phyloP scores from a whole-genome alignment of 64 coral and sea anemone genomes.

The Actinia equina region DNA sequence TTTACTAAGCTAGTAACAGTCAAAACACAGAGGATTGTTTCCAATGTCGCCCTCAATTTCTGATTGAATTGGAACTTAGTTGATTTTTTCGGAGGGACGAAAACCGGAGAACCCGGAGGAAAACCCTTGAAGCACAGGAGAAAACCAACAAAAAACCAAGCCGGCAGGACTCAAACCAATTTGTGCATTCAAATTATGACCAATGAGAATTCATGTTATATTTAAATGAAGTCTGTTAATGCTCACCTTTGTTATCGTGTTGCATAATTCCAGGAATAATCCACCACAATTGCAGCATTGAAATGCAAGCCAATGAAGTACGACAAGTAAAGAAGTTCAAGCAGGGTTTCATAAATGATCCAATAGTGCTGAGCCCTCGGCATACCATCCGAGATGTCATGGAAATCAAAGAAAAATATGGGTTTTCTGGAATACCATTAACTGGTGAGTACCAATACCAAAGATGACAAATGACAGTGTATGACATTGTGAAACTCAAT shows the following conservation, averaged over 20 bases:
- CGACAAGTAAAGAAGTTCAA: slow-evolving; percentile 79
- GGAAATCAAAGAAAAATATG: slow-evolving; percentile 77
- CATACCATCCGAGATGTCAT: slow-evolving; percentile 76
- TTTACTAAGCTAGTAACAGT: too few relatives aligned
- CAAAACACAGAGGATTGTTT: too few relatives aligned
- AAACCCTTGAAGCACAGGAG: too few relatives aligned
- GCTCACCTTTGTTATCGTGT: not conserved
- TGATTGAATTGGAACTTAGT: too few relatives aligned
- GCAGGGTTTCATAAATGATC: slow-evolving; percentile 87
- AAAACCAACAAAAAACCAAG: too few relatives aligned
- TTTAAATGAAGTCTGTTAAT: not conserved
- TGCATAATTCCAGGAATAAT: slow-evolving; percentile 58
- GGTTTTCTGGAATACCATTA: slow-evolving; percentile 84
- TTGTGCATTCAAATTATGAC: too few relatives aligned
- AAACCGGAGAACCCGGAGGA: too few relatives aligned
- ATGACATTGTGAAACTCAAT: too few relatives aligned
- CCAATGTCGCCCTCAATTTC: too few relatives aligned
- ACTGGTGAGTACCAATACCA: slow-evolving; percentile 40
- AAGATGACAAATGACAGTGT: not conserved
- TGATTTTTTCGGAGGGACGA: too few relatives aligned
- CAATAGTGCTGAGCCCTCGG: slow-evolving; percentile 71
- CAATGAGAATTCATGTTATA: too few relatives aligned
- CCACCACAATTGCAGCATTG: slow-evolving; percentile 86
- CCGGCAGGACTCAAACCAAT: too few relatives aligned
- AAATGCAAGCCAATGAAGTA: slow-evolving; percentile 85